These are phyloP conservation scores for Thera britannica DNA, from an alignment of 2,888 invertebrate species.

Conservation along the genomic window DNA sequence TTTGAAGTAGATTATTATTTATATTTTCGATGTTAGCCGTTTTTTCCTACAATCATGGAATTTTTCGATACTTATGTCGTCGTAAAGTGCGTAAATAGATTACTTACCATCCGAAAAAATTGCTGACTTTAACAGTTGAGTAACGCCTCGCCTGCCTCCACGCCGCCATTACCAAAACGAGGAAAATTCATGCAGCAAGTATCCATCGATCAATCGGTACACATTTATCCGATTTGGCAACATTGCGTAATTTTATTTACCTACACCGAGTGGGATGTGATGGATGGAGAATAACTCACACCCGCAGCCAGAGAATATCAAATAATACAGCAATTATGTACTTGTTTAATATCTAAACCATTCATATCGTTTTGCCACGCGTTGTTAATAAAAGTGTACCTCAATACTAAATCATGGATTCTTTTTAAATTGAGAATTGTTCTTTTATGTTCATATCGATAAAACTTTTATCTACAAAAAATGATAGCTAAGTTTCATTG, in stretches of 20 bases:
- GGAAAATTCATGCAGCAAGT: slow-evolving; percentile 33
- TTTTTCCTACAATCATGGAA: too few species aligned
- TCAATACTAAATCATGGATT: too few species aligned
- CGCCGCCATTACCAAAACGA: slow-evolving; percentile 6
- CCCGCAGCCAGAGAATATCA: neutral
- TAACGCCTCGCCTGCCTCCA: neutral
- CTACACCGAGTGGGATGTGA: slow-evolving; percentile 45
- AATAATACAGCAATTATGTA: neutral
- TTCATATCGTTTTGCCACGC: neutral
- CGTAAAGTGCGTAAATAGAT: too few species aligned
- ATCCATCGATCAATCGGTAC: slow-evolving; percentile 58
- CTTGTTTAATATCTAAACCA: neutral
- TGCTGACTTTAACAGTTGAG: neutral
- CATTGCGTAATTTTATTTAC: slow-evolving; percentile 53
- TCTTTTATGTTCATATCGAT: neutral
- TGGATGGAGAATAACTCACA: slow-evolving; percentile 48
- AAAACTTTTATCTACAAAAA: slow-evolving; percentile 1
- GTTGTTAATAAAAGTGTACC: too few species aligned
- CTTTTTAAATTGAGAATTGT: too few species aligned
- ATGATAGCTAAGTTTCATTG: slow-evolving; percentile 14
- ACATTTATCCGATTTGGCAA: slow-evolving; percentile 62
- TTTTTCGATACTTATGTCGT: too few species aligned
- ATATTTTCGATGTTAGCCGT: too few species aligned
- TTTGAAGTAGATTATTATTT: too few species aligned
- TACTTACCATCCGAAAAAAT: neutral